These are phyloP conservation scores for Hydractinia echinata DNA, from an alignment of 30 jellyfish, hydroid and myxozoan genomes.

Conservation along the genomic window DNA sequence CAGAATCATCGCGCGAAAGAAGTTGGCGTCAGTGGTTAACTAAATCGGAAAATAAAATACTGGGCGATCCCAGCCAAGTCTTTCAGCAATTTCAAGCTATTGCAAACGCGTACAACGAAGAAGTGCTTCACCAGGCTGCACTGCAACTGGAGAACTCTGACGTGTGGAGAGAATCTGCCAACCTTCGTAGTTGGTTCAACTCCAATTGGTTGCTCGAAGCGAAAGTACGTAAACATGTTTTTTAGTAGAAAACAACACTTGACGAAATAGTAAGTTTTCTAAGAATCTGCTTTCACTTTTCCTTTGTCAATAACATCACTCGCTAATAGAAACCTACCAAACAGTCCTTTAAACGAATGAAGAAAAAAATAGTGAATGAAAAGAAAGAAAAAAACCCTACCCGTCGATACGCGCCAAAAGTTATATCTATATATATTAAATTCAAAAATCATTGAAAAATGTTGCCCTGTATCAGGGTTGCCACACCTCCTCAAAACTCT, in stretches of 20 bases:
- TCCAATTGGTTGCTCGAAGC: conserved; percentile 52
- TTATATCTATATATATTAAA: too few species aligned
- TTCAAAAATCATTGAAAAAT: too few species aligned
- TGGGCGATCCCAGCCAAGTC: conserved; percentile 20
- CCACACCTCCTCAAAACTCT: too few species aligned
- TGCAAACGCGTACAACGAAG: conserved; percentile 44
- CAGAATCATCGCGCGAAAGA: conserved; percentile 39
- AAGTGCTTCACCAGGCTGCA: conserved; percentile 43
- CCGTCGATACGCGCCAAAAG: too few species aligned
- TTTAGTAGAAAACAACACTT: not conserved
- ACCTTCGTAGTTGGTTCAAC: conserved; percentile 39
- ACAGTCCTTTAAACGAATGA: too few species aligned
- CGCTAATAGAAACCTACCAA: too few species aligned
- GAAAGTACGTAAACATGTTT: not conserved
- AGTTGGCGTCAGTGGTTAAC: conserved; percentile 40
- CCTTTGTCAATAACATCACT: too few species aligned
- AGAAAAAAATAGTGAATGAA: too few species aligned
- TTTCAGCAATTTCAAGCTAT: conserved; percentile 32
- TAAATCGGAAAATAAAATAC: conserved; percentile 20
- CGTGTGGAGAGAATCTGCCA: conserved; percentile 43
- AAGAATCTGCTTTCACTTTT: too few species aligned
- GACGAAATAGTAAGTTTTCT: too few species aligned
- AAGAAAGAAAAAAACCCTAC: too few species aligned
- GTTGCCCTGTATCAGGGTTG: too few species aligned
- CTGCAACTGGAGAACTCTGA: conserved; percentile 44